Evolutionary conservation across 2,888 invertebrate species (phyloP).

Genomic region (Candidula unifasciata): DNA sequence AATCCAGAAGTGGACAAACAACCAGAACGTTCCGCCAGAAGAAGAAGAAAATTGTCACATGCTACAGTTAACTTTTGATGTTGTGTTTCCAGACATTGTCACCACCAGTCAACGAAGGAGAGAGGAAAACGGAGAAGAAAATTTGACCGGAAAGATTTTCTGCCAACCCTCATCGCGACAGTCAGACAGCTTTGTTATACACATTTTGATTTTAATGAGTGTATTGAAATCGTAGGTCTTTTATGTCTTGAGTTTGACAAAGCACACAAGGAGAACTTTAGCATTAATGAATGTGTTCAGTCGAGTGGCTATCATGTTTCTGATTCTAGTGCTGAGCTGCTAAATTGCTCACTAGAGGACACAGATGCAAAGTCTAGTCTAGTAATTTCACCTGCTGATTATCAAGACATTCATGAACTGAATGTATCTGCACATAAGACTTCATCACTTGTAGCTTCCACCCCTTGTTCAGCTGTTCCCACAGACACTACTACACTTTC

Average conservation of each 20-base stretch:
- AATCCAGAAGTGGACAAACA: too few species aligned
- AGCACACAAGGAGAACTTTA: slow-evolving; percentile 55
- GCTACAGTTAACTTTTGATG: too few species aligned
- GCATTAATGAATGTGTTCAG: slow-evolving; percentile 53
- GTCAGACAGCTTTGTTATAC: slow-evolving; percentile 54
- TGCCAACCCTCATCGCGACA: slow-evolving; percentile 42
- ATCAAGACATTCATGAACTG: not conserved
- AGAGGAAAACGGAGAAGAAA: slow-evolving; percentile 14
- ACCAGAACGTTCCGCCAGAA: too few species aligned
- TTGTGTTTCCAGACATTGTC: slow-evolving; percentile 11
- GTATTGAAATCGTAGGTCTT: slow-evolving; percentile 56
- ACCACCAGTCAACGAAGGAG: slow-evolving; percentile 10
- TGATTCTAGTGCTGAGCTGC: not conserved
- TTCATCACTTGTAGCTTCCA: not conserved
- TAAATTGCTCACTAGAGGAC: not conserved
- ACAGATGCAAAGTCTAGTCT: not conserved
- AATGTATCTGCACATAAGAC: not conserved
- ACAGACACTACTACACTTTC: not conserved
- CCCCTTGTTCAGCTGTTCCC: not conserved
- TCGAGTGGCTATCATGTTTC: slow-evolving; percentile 30
- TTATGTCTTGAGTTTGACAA: slow-evolving; percentile 58
- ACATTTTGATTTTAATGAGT: slow-evolving; percentile 55
- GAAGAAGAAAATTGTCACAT: too few species aligned
- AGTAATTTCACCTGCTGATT: not conserved
- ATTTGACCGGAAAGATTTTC: slow-evolving; percentile 45